Conservation (phyloP, 1,140 invertebrate genomes). For the Scylla paramamosain region DNA sequence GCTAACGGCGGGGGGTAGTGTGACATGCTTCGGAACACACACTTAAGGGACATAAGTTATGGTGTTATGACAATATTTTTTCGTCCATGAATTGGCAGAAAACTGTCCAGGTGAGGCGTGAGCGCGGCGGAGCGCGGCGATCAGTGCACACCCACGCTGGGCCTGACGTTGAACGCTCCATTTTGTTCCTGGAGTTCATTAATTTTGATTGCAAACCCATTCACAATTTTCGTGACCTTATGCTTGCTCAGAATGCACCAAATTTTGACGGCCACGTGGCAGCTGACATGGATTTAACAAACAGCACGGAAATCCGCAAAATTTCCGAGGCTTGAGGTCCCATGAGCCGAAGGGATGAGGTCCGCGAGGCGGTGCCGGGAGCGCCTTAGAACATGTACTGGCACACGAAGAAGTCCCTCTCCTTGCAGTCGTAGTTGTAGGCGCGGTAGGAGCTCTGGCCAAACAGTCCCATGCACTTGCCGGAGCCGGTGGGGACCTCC, state of each 20-base stretch:
- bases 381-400: constrained; percentile 72
- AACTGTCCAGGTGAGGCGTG: background rate
- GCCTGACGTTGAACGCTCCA: background rate
- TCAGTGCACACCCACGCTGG: background rate
- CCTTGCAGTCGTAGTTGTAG: constrained; percentile 76
- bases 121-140: background rate
- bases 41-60: background rate
- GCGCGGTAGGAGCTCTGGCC: constrained; percentile 70
- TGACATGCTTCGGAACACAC: background rate
- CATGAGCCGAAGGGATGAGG: background rate
- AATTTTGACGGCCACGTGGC: background rate
- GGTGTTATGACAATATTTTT: background rate
- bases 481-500: constrained; percentile 72
- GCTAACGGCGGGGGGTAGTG: background rate
- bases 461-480: constrained; percentile 76
- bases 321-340: background rate
- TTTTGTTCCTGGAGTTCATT: background rate
- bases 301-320: background rate
- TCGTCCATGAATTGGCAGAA: background rate
- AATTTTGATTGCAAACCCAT: background rate
- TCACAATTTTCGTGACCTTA: background rate
- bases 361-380: constrained; percentile 16
- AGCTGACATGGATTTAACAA: background rate
- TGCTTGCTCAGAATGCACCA: too few relatives aligned
- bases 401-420: constrained; percentile 74